Conservation (phyloP, 1,140 invertebrate species). For the Drosophila yakuba region DNA sequence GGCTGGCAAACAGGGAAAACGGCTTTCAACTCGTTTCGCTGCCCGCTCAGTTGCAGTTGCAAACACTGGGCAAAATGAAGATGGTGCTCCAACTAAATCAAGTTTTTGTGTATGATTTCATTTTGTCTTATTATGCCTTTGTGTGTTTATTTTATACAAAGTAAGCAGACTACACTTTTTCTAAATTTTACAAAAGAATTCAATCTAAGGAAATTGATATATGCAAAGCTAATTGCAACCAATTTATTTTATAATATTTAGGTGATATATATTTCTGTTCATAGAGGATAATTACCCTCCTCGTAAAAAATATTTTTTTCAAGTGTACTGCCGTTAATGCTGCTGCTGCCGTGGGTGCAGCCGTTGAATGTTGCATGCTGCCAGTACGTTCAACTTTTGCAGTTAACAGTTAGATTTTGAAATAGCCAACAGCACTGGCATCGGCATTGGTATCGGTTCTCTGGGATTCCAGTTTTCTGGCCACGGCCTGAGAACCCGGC, state of each 20-base stretch:
- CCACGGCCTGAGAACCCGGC: constrained; percentile 69
- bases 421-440: constrained; percentile 71
- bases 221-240: too few relatives aligned
- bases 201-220: too few relatives aligned
- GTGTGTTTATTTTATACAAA: too few relatives aligned
- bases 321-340: constrained; percentile 32
- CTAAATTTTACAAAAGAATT: too few relatives aligned
- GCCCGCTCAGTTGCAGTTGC: constrained; percentile 44
- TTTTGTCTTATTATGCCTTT: too few relatives aligned
- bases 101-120: not conserved
- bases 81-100: fast-evolving
- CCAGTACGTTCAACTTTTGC: constrained; percentile 82
- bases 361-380: constrained; percentile 79
- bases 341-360: constrained; percentile 76
- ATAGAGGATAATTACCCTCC: too few relatives aligned
- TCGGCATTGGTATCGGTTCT: constrained; percentile 2
- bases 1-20: constrained; percentile 77
- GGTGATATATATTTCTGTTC: too few relatives aligned
- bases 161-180: too few relatives aligned
- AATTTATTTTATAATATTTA: too few relatives aligned
- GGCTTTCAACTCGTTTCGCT: constrained; percentile 78
- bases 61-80: constrained; percentile 10
- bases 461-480: constrained; percentile 74
- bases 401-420: constrained; percentile 83
- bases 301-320: not conserved